Conservation (phyloP, 92 coral and sea anemone genomes). For the Actinostola sp. region DNA sequence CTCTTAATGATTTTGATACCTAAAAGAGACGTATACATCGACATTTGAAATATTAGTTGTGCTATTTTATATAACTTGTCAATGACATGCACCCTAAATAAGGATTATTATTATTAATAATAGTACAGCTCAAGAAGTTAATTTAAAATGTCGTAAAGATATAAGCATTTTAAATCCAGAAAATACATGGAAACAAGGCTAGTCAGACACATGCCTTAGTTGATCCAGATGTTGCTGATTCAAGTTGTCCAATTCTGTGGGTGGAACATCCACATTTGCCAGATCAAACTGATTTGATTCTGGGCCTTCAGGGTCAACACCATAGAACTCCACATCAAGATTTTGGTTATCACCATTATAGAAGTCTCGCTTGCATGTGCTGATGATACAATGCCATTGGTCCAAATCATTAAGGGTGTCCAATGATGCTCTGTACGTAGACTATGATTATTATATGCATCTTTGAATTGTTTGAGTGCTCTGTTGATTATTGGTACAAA, state of each 20-base stretch:
- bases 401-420: constrained; percentile 56
- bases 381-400: constrained; percentile 45
- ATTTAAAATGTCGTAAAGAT: no score
- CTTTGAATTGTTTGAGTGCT: constrained; percentile 30
- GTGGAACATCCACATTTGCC: constrained; percentile 8
- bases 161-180: no score
- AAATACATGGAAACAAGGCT: no score
- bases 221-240: constrained; percentile 6
- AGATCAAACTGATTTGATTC: constrained; percentile 18
- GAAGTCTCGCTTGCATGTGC: constrained; percentile 48
- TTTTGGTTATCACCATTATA: constrained; percentile 14
- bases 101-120: no score
- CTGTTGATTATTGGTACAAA: constrained; percentile 47
- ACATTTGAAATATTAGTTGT: no score
- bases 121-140: no score
- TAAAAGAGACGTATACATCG: no score
- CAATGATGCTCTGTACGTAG: constrained; percentile 38
- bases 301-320: constrained; percentile 19
- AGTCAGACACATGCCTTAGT: no score
- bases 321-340: constrained; percentile 6
- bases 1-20: no score
- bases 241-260: constrained; percentile 3
- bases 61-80: no score
- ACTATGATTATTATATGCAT: constrained; percentile 38
- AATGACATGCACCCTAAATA: no score